These are phyloP conservation scores for Hemiprocne comata DNA, from an alignment of 2,113 vertebrate species.

Conservation along the genomic window DNA sequence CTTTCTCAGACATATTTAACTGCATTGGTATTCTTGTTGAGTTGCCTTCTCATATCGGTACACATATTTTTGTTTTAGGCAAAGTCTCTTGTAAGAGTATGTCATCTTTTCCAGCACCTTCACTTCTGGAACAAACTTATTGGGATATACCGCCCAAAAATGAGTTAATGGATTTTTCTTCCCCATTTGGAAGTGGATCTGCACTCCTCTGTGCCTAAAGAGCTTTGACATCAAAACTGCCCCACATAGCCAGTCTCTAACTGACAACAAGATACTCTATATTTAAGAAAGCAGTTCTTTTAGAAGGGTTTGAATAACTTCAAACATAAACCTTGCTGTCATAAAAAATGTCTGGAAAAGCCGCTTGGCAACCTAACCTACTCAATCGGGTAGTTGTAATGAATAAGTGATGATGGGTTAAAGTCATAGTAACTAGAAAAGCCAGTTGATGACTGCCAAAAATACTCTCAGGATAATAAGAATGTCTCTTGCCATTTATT, in stretches of 20 bases:
- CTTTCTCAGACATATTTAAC: neutral
- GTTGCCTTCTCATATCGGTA: neutral
- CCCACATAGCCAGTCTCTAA: neutral
- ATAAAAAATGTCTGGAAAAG: conserved; percentile 42
- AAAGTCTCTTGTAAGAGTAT: neutral
- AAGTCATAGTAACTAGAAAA: conserved; percentile 41
- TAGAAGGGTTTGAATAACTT: conserved; percentile 32
- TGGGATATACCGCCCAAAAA: neutral
- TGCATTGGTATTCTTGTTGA: neutral
- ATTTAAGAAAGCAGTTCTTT: neutral
- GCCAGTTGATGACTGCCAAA: conserved; percentile 41
- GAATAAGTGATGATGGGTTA: conserved; percentile 50
- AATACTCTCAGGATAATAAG: conserved; percentile 2
- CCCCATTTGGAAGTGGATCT: neutral
- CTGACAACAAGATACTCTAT: neutral
- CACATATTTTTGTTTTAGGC: neutral
- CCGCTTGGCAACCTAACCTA: neutral
- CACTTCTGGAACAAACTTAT: neutral
- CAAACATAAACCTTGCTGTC: conserved; percentile 34
- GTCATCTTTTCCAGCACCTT: neutral
- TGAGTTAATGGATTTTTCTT: fast-evolving
- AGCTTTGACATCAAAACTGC: neutral
- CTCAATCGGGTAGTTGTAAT: conserved; percentile 12
- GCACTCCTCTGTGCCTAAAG: neutral
- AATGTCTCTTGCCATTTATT: conserved; percentile 62